These are phyloP conservation scores for Bombus ignitus DNA, from an alignment of 1,140 invertebrate species.

Conservation along the genomic window DNA sequence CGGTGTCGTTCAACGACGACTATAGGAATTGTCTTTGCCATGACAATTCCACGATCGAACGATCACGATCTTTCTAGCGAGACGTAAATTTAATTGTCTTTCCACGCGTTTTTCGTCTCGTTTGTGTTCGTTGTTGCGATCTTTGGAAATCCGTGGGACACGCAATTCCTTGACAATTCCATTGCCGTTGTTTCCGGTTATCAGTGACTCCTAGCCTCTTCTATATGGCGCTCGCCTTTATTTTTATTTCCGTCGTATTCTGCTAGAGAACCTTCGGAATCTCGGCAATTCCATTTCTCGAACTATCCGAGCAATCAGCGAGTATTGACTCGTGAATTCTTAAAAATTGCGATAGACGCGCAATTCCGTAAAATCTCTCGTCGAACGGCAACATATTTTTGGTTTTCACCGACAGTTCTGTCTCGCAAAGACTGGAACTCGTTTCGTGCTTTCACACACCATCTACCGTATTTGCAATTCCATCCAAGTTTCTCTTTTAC, in stretches of 20 bases:
- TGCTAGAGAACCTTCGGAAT: neutral
- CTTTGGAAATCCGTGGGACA: neutral
- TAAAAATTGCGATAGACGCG: neutral
- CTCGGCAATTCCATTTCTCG: neutral
- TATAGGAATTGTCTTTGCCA: neutral
- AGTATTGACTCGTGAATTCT: too few species aligned
- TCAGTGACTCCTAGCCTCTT: conserved; percentile 1
- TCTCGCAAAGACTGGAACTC: too few species aligned
- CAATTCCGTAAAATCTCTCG: neutral
- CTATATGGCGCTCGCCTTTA: neutral
- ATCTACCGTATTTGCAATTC: neutral
- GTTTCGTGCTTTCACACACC: neutral
- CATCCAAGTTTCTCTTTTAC: neutral
- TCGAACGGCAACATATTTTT: neutral
- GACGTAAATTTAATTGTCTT: neutral
- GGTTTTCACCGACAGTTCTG: neutral
- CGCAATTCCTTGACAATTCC: conserved; percentile 1
- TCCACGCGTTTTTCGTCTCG: neutral
- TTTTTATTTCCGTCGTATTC: too few species aligned
- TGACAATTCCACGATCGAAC: neutral
- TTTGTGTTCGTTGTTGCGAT: neutral
- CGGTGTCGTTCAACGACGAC: neutral
- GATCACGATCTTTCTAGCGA: neutral
- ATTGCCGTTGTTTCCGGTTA: neutral
- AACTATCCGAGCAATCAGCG: neutral